phyloP scores from a whole-genome alignment of 1,140 invertebrate genomes.

The Scaptodrosophila lebanonensis region DNA sequence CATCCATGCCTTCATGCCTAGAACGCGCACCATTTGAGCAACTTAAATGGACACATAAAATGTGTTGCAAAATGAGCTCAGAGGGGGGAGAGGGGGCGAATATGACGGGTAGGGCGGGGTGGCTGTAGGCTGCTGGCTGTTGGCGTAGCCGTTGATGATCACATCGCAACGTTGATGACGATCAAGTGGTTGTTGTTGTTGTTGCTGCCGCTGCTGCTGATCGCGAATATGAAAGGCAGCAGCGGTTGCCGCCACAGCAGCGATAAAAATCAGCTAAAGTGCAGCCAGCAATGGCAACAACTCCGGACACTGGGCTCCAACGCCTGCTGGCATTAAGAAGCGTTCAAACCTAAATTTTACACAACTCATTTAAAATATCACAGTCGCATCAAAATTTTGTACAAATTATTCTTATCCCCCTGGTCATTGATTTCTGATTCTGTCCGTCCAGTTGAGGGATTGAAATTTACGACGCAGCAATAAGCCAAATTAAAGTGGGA shows the following conservation, averaged over 20 bases:
- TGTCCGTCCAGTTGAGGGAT: too few relatives aligned
- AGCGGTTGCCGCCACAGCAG: conserved; percentile 6
- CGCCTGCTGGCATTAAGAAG: too few relatives aligned
- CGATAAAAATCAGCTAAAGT: conserved; percentile 61
- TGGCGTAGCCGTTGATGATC: conserved; percentile 24
- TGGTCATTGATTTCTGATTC: too few relatives aligned
- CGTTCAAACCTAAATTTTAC: too few relatives aligned
- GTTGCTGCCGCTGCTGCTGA: background rate
- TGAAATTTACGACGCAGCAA: too few relatives aligned
- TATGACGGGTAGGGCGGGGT: background rate
- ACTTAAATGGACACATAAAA: conserved; percentile 74
- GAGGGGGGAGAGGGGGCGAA: background rate
- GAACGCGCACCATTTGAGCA: conserved; percentile 63
- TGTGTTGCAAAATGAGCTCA: conserved; percentile 28
- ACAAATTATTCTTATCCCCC: too few relatives aligned
- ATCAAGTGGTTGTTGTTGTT: conserved; percentile 19
- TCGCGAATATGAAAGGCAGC: conserved; percentile 28
- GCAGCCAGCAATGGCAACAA: conserved; percentile 14
- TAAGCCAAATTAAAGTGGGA: too few relatives aligned
- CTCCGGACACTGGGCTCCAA: background rate
- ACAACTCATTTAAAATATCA: too few relatives aligned
- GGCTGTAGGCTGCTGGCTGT: background rate
- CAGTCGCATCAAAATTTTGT: too few relatives aligned
- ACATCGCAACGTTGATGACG: too few relatives aligned
- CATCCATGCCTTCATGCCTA: too few relatives aligned